Percentiles rank a stretch among this genome's conserved stretches.
Evolutionary conservation across 2,797 vertebrate genomes (phyloP).

Genomic region (Allobates femoralis): DNA sequence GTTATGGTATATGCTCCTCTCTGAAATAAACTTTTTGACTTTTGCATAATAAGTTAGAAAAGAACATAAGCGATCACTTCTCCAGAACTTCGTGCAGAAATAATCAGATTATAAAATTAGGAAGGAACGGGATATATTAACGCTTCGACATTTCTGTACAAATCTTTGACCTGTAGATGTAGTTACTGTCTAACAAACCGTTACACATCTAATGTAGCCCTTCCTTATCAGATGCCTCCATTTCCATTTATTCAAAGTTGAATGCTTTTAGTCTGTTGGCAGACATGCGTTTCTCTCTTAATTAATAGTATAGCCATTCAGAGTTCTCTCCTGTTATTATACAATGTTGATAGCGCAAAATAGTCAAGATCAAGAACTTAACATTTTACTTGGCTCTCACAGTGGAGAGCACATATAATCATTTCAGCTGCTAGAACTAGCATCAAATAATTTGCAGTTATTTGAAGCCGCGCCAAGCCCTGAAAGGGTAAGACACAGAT

Average conservation of each 20-base stretch:
- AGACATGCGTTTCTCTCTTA: conserved; percentile 10
- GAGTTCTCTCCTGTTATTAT: conserved; percentile 1
- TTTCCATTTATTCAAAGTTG: conserved; percentile 12
- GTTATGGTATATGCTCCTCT: not conserved
- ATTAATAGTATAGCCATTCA: conserved; percentile 24
- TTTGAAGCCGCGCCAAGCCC: conserved; percentile 48
- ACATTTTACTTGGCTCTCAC: conserved; percentile 28
- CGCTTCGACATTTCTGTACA: conserved; percentile 14
- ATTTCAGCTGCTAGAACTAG: conserved; percentile 32
- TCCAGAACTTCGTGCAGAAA: conserved; percentile 16
- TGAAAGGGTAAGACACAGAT: conserved; percentile 43
- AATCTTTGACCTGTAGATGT: conserved; percentile 8
- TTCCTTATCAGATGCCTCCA: conserved; percentile 32
- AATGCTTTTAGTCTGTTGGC: conserved; percentile 31
- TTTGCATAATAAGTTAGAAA: not conserved
- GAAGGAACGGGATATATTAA: conserved; percentile 33
- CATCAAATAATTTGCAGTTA: conserved; percentile 56
- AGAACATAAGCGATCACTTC: not conserved
- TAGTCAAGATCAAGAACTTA: conserved; percentile 32
- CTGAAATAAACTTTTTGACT: not conserved
- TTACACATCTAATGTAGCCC: not conserved
- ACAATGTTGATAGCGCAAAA: conserved; percentile 18
- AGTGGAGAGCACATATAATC: conserved; percentile 31
- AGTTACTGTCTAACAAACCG: conserved; percentile 18
- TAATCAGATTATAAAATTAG: conserved; percentile 5